Base-by-base conservation (phyloP, 2,888 invertebrate genomes). In the Pandemis cinnamomeana region DNA sequence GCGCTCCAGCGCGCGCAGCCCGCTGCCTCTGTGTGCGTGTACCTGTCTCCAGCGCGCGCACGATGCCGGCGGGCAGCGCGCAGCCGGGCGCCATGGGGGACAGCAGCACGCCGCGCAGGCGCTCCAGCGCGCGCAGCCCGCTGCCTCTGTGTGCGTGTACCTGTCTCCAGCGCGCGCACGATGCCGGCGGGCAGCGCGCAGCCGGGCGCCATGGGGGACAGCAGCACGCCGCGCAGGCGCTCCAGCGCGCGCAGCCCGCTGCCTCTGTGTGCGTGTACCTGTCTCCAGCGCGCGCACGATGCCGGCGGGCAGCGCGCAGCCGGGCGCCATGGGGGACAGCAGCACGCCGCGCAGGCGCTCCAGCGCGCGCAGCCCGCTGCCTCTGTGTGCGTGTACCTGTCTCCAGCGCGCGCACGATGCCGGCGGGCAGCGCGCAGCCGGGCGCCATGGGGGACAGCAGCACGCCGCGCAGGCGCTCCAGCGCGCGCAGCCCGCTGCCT, bases 1-100 rank as follows among this genome's bases (percentile, higher is more conserved):
- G 79, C 98, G 97, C 84, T 97, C 96, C 71, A 98, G 94, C 0
- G 96, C 97, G 15, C 95, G 77, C 81, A n/a, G 85, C 4, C 73
- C 76, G 55, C 85, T 83, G 42, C 82, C 79, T n/a, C n/a, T 20
- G 20, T 20, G 20, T 20, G 20, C 0, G 4, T 58, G 8, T 85
- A 98, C 98, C 96, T 92, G 97, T 96, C 75, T 98, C 97, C 87
- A 99, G 95, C 58, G 98, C 96, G 81, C 96, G 95, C 8, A 98
- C 96, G 80, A 99, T 96, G 80, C 96, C 96, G 2, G 96, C 94
- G 0, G 98, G 97, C 80, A 99, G 95, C 86, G 98, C 96, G 36
- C 88, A 90, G 55, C 89, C 88, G 0, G 96, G 95, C 82, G 96
- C 97, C 90, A 99, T 95, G 20, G 99, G 99, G 42, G 97, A 97